Percentiles rank a stretch among this genome's conserved stretches.
These are phyloP conservation scores for Acrocephalus arundinaceus DNA, from an alignment of 2,113 vertebrate genomes.

Conservation along the genomic window DNA sequence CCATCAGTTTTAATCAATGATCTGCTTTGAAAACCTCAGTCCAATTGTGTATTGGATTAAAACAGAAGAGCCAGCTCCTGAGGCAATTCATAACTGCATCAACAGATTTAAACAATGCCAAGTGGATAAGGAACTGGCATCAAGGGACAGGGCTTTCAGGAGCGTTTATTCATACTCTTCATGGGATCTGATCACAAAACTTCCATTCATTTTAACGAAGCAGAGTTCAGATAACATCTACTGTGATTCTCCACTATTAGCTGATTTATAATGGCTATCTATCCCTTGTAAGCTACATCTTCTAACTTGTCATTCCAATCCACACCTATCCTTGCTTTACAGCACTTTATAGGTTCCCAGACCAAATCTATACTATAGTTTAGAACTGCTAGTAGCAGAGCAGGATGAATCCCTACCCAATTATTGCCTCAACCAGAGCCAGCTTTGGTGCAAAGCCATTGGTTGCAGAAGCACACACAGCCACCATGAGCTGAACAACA, in stretches of 20 bases:
- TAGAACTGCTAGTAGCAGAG: background rate
- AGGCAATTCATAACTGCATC: background rate
- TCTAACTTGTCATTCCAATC: background rate
- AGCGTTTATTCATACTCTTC: background rate
- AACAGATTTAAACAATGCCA: background rate
- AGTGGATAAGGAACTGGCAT: background rate
- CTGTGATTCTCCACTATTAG: background rate
- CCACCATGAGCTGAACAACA: background rate
- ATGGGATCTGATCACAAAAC: background rate
- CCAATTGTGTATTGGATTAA: background rate
- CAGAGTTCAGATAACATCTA: background rate
- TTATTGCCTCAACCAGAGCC: background rate
- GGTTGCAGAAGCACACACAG: background rate
- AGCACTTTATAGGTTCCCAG: background rate
- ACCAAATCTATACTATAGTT: background rate
- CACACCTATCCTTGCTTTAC: background rate
- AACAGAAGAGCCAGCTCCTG: background rate
- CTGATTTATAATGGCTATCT: background rate
- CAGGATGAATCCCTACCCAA: background rate
- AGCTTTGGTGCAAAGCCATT: background rate
- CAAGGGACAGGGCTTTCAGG: background rate
- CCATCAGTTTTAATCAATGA: constrained; percentile 8
- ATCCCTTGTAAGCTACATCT: background rate
- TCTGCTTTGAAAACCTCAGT: background rate
- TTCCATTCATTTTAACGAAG: background rate